Evolutionary conservation across 1,140 invertebrate genomes (phyloP).

Genomic region (Melipona quadrifasciata): DNA sequence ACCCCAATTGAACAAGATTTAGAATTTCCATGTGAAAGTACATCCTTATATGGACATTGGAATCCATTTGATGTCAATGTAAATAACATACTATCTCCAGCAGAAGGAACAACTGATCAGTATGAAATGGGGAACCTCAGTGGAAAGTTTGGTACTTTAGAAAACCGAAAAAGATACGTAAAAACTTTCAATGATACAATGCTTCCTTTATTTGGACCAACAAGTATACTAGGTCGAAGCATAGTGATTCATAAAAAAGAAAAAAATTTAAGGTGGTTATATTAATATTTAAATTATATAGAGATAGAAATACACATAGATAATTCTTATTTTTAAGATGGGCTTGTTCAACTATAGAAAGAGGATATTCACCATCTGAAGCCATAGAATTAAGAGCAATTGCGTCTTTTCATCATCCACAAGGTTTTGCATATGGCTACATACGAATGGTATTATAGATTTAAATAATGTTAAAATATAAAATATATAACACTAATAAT

Average conservation of each 20-base stretch:
- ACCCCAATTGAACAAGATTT: slow-evolving; percentile 90
- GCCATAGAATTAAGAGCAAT: slow-evolving; percentile 92
- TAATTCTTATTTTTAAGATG: slow-evolving; percentile 82
- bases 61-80: slow-evolving; percentile 90
- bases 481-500: slow-evolving; percentile 32
- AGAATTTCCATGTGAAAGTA: slow-evolving; percentile 93
- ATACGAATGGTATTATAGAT: slow-evolving; percentile 87
- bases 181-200: slow-evolving; percentile 90
- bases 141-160: slow-evolving; percentile 92
- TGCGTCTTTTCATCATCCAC: slow-evolving; percentile 95
- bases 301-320: background rate
- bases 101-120: slow-evolving; percentile 89
- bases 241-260: slow-evolving; percentile 92
- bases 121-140: slow-evolving; percentile 95
- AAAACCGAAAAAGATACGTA: slow-evolving; percentile 83
- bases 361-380: slow-evolving; percentile 92
- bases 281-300: background rate
- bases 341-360: slow-evolving; percentile 92
- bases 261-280: slow-evolving; percentile 79
- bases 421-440: slow-evolving; percentile 93
- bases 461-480: background rate
- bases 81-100: slow-evolving; percentile 83
- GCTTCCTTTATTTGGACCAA: slow-evolving; percentile 91
- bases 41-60: slow-evolving; percentile 90
- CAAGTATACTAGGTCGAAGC: slow-evolving; percentile 92